Evolutionary conservation across 2,113 vertebrate species (phyloP).

Genomic region (Pelusios castaneus): DNA sequence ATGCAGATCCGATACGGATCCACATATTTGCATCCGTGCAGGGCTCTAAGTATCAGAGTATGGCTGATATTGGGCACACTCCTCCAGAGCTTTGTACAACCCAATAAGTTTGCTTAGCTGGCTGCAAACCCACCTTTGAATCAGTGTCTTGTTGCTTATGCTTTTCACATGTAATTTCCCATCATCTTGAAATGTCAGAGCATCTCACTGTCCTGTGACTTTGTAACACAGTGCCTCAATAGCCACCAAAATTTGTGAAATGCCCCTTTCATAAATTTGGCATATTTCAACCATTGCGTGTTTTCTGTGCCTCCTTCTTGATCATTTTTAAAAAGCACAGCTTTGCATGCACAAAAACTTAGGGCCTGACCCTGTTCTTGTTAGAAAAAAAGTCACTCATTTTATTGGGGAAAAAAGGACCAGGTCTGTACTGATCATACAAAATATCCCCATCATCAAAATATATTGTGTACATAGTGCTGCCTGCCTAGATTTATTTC

Average conservation of each 20-base stretch:
- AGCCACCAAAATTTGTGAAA: neutral
- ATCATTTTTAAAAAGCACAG: rapidly evolving
- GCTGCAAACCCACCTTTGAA: neutral
- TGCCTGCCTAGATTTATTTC: neutral
- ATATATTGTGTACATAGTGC: neutral
- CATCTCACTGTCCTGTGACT: neutral
- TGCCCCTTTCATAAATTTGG: neutral
- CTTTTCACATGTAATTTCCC: neutral
- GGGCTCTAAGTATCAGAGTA: neutral
- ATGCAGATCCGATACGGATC: too few relatives aligned
- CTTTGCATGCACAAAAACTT: neutral
- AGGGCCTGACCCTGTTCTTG: neutral
- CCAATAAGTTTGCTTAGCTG: neutral
- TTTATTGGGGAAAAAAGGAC: neutral
- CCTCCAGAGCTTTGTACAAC: neutral
- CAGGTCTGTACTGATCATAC: neutral
- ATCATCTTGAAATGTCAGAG: neutral
- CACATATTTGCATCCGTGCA: too few relatives aligned
- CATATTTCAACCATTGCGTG: rapidly evolving
- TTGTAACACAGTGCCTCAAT: rapidly evolving
- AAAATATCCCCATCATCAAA: neutral
- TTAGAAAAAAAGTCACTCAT: neutral
- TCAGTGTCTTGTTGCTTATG: rapidly evolving
- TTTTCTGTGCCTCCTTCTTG: neutral
- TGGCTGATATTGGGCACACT: neutral